Evolutionary conservation across 2,113 vertebrate genomes (phyloP).

Genomic region (Scopus umbretta): DNA sequence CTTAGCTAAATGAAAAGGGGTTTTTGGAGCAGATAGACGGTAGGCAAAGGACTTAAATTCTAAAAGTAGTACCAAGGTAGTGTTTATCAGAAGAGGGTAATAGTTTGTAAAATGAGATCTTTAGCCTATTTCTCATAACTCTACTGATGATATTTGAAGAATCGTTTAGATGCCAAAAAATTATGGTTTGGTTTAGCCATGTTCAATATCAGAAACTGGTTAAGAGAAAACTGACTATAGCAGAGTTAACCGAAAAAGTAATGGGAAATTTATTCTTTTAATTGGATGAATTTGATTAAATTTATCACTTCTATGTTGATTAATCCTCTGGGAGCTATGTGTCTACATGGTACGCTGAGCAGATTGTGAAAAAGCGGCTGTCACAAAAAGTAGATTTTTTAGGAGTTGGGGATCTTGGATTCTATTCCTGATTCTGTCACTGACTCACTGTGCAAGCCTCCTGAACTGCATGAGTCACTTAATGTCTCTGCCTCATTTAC

Average conservation of each 20-base stretch:
- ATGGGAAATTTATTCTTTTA: neutral
- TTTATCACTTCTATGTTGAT: neutral
- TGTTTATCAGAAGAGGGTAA: neutral
- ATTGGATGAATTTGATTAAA: neutral
- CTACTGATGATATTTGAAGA: neutral
- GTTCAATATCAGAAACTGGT: neutral
- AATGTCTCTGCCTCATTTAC: constrained; percentile 9
- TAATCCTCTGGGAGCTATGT: neutral
- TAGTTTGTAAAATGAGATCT: neutral
- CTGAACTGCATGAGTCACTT: neutral
- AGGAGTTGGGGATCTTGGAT: neutral
- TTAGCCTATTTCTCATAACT: neutral
- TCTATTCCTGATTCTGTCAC: neutral
- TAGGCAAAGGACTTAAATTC: no score
- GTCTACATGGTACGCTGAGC: neutral
- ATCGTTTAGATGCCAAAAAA: neutral
- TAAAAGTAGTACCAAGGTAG: neutral
- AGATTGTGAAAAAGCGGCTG: neutral
- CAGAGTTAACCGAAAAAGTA: neutral
- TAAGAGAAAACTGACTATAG: neutral
- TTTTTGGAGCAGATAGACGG: neutral
- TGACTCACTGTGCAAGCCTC: neutral
- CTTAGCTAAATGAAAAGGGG: neutral
- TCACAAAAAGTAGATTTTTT: neutral
- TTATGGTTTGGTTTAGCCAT: neutral